Conservation (phyloP, 2,888 invertebrate genomes). For the Drosophila pseudotakahashii region DNA sequence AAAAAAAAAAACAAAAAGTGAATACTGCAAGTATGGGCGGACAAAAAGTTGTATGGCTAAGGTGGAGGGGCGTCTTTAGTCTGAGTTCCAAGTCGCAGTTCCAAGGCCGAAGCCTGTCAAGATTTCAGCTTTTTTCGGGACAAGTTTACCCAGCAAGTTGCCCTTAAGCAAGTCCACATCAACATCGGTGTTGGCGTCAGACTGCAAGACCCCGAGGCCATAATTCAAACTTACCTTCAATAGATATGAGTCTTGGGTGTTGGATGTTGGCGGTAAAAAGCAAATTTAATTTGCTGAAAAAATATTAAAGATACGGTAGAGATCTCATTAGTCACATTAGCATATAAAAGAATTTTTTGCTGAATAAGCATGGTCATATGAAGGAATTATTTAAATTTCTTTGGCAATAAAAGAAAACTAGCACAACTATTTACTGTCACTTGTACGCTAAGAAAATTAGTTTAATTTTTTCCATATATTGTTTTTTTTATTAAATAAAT, state of each 20-base stretch:
- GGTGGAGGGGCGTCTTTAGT: slow-evolving; percentile 50
- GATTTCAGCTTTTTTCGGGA: slow-evolving; percentile 31
- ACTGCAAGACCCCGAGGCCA: slow-evolving; percentile 45
- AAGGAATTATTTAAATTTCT: not conserved
- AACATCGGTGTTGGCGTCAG: slow-evolving; percentile 29
- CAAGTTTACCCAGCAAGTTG: slow-evolving; percentile 40
- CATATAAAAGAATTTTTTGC: not conserved
- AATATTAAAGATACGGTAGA: not conserved
- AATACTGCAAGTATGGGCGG: slow-evolving; percentile 34
- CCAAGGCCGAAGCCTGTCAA: slow-evolving; percentile 56
- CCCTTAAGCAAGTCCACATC: slow-evolving; percentile 37
- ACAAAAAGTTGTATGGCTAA: slow-evolving; percentile 55
- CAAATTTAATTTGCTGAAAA: slow-evolving; percentile 28
- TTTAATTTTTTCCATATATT: too few relatives aligned
- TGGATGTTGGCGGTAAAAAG: slow-evolving; percentile 1
- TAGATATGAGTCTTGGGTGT: not conserved
- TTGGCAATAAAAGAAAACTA: not conserved
- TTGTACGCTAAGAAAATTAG: not conserved
- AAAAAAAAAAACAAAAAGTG: slow-evolving; percentile 21
- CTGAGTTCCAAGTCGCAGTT: slow-evolving; percentile 34
- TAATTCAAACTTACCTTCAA: slow-evolving; percentile 50
- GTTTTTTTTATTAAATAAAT: too few relatives aligned
- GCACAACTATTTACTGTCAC: not conserved
- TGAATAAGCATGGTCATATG: not conserved
- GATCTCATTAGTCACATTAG: not conserved